Evolutionary conservation across 2,797 vertebrate species (phyloP), one percentile per base, ranked within the genome.

Genomic region (Pseudochromis fuscus): DNA sequence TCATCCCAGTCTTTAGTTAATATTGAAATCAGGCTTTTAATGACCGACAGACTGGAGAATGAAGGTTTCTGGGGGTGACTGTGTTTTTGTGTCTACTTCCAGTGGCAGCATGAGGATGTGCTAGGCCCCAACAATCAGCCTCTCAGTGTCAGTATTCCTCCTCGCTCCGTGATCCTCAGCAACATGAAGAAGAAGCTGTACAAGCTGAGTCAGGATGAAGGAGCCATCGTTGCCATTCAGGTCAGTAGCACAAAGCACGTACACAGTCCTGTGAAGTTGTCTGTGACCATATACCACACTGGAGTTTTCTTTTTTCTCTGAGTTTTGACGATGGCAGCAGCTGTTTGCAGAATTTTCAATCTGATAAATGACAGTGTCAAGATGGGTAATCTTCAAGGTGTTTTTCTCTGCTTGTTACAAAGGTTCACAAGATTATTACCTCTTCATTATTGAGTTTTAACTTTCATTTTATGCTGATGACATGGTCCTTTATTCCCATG

Each of bases 161-260:
- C 97, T 30, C 96, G 98, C 1, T 94, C 98, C 21, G 95, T 97
- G 72, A 98, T 98, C 87, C 92, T 99, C 75, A 94, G 95, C 88
- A 99, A 95, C 91, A 97, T 99, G 96, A 99, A 99, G 83, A 99
- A 99, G 94, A 99, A 99, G 83, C 94, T 99, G 40, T 98, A 98
- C 74, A 96, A 97, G 0, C 94, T 99, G 63, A 96, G 96, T 86
- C 98, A 99, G 72, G 97, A 99, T 15, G 98, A 99, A 79, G 94
- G 95, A 16, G 96, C 97, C 35, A 97, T 98, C 6, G 93, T 93
- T 2, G 85, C 95, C 5, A 93, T 97, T 37, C 98, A 99, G 96
- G 98, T 99, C 52, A 60, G 87, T 59, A 9, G 28, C 19, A 3
- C 30, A 15, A n/a, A n/a, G 3, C 8, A 27, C 3, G 28, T 5